Percentiles rank a stretch among this genome's conserved stretches.
Conservation (phyloP, 2,797 vertebrate genomes). For the Melanotaenia nigrans region DNA sequence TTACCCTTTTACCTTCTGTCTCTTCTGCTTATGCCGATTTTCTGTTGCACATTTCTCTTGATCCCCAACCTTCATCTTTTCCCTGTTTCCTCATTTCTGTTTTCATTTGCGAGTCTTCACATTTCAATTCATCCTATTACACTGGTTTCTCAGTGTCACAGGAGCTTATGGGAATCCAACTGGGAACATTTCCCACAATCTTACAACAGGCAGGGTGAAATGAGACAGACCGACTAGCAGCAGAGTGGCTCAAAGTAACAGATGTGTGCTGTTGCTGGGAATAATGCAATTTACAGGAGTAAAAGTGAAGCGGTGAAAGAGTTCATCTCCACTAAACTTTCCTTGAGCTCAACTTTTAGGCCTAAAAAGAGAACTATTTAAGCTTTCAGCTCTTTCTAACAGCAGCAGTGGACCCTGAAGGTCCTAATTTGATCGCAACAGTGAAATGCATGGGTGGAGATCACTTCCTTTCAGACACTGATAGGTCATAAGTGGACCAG, state of each 20-base stretch:
- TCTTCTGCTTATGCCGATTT: slow-evolving; percentile 31
- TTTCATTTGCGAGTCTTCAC: slow-evolving; percentile 7
- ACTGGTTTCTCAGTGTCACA: slow-evolving; percentile 28
- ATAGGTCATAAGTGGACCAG: slow-evolving; percentile 26
- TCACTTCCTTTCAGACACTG: slow-evolving; percentile 25
- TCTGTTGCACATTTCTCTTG: slow-evolving; percentile 22
- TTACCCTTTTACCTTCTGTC: slow-evolving; percentile 12
- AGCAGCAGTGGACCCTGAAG: slow-evolving; percentile 7
- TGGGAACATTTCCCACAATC: slow-evolving; percentile 37
- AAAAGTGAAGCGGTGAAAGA: slow-evolving; percentile 2
- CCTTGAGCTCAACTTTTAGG: neutral
- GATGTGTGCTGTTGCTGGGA: slow-evolving; percentile 9
- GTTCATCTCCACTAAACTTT: slow-evolving; percentile 17
- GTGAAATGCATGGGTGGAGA: slow-evolving; percentile 42
- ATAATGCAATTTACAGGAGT: slow-evolving; percentile 18
- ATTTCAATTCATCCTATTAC: slow-evolving; percentile 39
- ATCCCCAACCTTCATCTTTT: slow-evolving; percentile 18
- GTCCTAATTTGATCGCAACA: slow-evolving; percentile 50
- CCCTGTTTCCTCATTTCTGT: slow-evolving; percentile 5
- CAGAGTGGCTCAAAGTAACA: neutral
- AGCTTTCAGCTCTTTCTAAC: neutral
- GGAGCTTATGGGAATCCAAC: slow-evolving; percentile 33
- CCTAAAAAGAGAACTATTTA: neutral
- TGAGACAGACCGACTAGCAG: slow-evolving; percentile 13
- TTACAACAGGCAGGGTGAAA: slow-evolving; percentile 30